Base-by-base conservation (phyloP, 2,113 vertebrate genomes). In the Antechinus stuartii region DNA sequence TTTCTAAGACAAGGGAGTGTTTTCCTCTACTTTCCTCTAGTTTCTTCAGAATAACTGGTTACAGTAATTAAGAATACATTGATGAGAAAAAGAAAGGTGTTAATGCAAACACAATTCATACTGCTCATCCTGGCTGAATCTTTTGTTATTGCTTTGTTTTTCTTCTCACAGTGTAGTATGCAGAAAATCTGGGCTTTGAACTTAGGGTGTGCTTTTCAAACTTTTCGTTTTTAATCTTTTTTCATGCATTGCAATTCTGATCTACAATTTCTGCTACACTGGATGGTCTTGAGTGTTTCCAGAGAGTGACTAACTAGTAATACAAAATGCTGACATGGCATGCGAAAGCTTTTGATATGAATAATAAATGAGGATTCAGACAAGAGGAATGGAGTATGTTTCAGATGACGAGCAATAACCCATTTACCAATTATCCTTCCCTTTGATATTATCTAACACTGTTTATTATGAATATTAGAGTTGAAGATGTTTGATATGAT, bases 331-430 rank as follows among this genome's bases (percentile, higher is more conserved):
- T 96, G 92, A 56, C 89, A 46, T 35, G 90, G 53, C 46, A 46
- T 89, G 2, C 56, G 52, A 35, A 30, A 96, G 96, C 89, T 97
- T 95, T 90, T 91, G 91, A 97, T 92, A 26, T 96, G 27, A 94
- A 42, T 84, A 42, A 92, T 91, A 96, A 97, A 97, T 94, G 94
- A 96, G 94, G 52, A 42, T 46, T 96, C 54, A 61, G 53, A 35
- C 76, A 25, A 95, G 94, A 95, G 94, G 53, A 93, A 52, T 92
- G 55, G 93, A 92, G 96, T 91, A 97, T 76, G n/a, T 91, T 35
- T 97, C 50, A 68, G 95, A 96, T 91, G 89, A 2, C 8, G 96
- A 96, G 92, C 93, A 8, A 57, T 52, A 25, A 53, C 96, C 96
- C 53, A 35, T 94, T 54, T 90, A 91, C 55, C 35, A 27, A 26